A percentile compares a stretch with the other conserved stretches of the same genome.
phyloP scores from a whole-genome alignment of 2,888 invertebrate species.

The Zaprionus lineosus region DNA sequence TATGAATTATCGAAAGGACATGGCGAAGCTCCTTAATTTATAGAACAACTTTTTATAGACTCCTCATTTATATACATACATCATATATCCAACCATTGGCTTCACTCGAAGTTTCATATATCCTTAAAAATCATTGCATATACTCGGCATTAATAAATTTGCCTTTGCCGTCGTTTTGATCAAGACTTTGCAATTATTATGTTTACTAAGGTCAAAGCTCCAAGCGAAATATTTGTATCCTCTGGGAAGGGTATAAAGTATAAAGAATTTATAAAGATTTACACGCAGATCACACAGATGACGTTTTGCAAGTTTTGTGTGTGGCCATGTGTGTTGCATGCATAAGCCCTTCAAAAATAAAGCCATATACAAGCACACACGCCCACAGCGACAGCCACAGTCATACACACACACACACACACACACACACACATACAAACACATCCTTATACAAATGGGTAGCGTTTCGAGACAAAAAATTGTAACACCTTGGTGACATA shows the following conservation, averaged over 20 bases:
- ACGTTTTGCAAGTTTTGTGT: constrained; percentile 20
- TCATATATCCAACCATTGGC: too few species aligned
- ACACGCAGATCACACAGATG: constrained; percentile 12
- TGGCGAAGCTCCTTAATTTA: too few species aligned
- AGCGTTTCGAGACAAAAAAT: constrained; percentile 19
- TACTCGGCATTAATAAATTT: too few species aligned
- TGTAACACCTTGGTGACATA: constrained; percentile 71
- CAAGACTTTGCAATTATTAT: too few species aligned
- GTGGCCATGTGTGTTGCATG: constrained; percentile 8
- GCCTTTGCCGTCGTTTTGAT: too few species aligned
- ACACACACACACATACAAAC: background rate
- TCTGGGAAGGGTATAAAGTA: background rate
- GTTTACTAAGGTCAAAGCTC: too few species aligned
- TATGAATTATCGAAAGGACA: too few species aligned
- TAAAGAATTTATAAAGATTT: constrained; percentile 11
- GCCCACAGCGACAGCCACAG: background rate
- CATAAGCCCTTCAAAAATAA: constrained; percentile 47
- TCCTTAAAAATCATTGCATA: too few species aligned
- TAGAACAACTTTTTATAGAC: too few species aligned
- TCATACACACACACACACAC: background rate
- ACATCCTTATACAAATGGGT: constrained; percentile 3
- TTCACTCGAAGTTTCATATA: too few species aligned
- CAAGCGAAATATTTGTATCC: background rate
- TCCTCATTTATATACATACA: too few species aligned
- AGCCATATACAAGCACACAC: constrained; percentile 14